Evolutionary conservation across 2,797 vertebrate species (phyloP).

Genomic region (Sebastes jordani): DNA sequence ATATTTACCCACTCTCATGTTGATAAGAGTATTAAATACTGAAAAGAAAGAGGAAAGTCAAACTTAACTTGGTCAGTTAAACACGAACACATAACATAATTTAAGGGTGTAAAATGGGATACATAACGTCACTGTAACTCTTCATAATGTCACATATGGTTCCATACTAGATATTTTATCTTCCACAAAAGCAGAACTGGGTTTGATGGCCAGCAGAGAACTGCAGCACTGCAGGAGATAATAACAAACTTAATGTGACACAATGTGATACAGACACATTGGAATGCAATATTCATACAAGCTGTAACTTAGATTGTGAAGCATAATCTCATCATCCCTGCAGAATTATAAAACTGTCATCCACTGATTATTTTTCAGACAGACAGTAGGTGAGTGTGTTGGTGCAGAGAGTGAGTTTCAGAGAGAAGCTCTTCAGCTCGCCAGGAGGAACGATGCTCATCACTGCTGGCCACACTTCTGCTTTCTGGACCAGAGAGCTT

Average conservation of each 20-base stretch:
- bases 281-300: slow-evolving; percentile 6
- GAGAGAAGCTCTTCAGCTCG: slow-evolving; percentile 9
- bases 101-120: background rate
- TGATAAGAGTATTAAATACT: no score
- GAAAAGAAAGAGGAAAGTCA: background rate
- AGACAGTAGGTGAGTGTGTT: slow-evolving; percentile 2
- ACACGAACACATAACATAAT: background rate
- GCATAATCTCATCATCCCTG: slow-evolving; percentile 34
- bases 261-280: background rate
- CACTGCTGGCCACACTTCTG: slow-evolving; percentile 15
- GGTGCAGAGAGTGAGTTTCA: slow-evolving; percentile 40
- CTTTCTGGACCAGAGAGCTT: slow-evolving; percentile 27
- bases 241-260: background rate
- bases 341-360: slow-evolving; percentile 42
- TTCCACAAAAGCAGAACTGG: background rate
- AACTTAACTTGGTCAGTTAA: background rate
- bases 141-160: background rate
- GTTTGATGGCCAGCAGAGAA: background rate
- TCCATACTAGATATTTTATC: background rate
- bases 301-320: background rate
- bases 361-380: slow-evolving; percentile 33
- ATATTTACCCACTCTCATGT: no score
- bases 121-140: background rate
- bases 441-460: slow-evolving; percentile 8
- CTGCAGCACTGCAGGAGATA: slow-evolving; percentile 10